These are phyloP conservation scores for Penelope pileata DNA, from an alignment of 2,113 vertebrate genomes.

Conservation along the genomic window DNA sequence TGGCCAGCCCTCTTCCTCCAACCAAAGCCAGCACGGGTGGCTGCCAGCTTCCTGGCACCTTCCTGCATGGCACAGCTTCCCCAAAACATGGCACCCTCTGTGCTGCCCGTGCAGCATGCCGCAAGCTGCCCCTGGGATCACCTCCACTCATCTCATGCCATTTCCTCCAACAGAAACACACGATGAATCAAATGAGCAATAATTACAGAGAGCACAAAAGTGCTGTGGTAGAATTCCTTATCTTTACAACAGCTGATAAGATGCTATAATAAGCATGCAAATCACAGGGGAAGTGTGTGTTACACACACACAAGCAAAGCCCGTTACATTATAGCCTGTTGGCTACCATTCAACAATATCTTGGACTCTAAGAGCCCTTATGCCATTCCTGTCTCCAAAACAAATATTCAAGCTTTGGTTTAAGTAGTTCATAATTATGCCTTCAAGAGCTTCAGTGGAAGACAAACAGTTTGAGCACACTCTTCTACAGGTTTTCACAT, in stretches of 20 bases:
- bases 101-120: neutral
- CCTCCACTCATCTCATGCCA: neutral
- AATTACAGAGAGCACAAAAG: neutral
- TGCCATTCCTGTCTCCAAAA: constrained; percentile 5
- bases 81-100: fast-evolving
- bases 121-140: neutral
- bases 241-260: constrained; percentile 51
- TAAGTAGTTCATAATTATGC: neutral
- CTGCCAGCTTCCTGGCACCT: neutral
- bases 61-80: neutral
- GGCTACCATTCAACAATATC: neutral
- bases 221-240: constrained; percentile 26
- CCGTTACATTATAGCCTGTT: neutral
- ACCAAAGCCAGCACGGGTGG: neutral
- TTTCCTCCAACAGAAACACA: neutral
- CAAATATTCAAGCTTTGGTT: neutral
- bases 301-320: neutral
- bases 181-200: neutral
- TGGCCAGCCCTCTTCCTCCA: neutral
- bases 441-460: neutral
- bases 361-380: neutral
- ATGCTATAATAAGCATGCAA: constrained; percentile 36
- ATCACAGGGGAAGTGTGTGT: neutral
- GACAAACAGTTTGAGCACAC: neutral
- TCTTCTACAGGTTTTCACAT: neutral